Base-by-base conservation (phyloP, 2,888 invertebrate species). In the Microplitis deprimator region DNA sequence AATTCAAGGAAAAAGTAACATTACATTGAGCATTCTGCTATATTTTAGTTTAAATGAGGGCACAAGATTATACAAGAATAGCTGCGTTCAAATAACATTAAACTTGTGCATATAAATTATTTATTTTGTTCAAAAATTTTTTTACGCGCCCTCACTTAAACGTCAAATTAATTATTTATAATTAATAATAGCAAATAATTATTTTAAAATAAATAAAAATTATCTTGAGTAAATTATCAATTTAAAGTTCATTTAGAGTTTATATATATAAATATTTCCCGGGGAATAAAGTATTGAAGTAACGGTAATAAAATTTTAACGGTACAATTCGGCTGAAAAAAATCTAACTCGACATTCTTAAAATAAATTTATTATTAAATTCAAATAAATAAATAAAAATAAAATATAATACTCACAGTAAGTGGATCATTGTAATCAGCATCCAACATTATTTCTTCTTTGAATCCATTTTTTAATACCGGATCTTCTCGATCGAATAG, bases 401-500 rank as follows among this genome's bases (percentile, higher is more conserved):
- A 68, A 68, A 70, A 64, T n/a, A 29, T 59, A 70, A 70, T 20
- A 82, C 86, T 85, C 41, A 87, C 87, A 77, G 83, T 78, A 78
- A 86, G 84, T 77, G 84, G 82, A 77, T 86, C 86, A 77, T 84
- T 83, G 17, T 78, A 87, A 39, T 79, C 82, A 5, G 84, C 82
- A 6, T 86, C 85, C 74, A 84, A 82, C 41, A 87, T 83, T 8
- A 84, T 78, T 65, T 86, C 86, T 75, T 87, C 84, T 79, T 86
- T 86, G 72, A 87, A 80, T 60, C 88, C 86, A 39, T 85, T 87
- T 77, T 85, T 87, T 29, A 89, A 81, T 50, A 88, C 81, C 62
- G 87, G 82, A 79, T 89, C 90, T 68, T 89, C 89, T 80, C 87
- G 85, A 71, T 89, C 88, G 79, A 90, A 87, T 17, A 90, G 82